Percentiles rank a stretch among this genome's conserved stretches.
These are phyloP conservation scores for Bradypus variegatus DNA, from an alignment of 2,797 vertebrate genomes.

Conservation along the genomic window DNA sequence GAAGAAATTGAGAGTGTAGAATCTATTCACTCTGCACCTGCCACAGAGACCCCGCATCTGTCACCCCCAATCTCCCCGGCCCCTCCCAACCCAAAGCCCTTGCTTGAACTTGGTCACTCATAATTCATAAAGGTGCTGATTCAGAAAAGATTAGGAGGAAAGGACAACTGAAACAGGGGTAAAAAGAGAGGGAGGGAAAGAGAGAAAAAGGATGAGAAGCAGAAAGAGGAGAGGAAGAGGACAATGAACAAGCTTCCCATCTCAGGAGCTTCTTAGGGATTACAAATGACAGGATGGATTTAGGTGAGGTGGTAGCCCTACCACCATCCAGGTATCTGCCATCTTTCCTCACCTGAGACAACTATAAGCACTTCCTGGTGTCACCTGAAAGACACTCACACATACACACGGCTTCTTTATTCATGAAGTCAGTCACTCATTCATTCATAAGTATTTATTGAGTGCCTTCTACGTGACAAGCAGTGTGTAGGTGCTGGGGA, in stretches of 20 bases:
- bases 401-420: not conserved
- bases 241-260: rapidly evolving
- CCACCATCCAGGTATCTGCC: not conserved
- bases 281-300: not conserved
- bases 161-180: not conserved
- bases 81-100: not conserved
- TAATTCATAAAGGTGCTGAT: not conserved
- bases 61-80: not conserved
- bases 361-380: not conserved
- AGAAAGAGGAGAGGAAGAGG: not conserved
- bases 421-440: not conserved
- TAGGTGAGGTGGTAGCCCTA: not conserved
- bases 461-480: not conserved
- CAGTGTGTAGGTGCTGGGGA: not conserved
- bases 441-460: not conserved
- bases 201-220: not conserved
- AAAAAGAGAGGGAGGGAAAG: not conserved
- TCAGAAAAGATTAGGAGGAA: not conserved
- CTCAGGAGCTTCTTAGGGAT: not conserved
- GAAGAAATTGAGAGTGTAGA: not conserved
- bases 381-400: not conserved
- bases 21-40: not conserved
- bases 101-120: not conserved
- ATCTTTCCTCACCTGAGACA: not conserved
- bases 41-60: not conserved